A percentile compares a stretch with the other conserved stretches of the same genome.
Conservation (phyloP, 2,797 vertebrate species). For the Chelmon rostratus region DNA sequence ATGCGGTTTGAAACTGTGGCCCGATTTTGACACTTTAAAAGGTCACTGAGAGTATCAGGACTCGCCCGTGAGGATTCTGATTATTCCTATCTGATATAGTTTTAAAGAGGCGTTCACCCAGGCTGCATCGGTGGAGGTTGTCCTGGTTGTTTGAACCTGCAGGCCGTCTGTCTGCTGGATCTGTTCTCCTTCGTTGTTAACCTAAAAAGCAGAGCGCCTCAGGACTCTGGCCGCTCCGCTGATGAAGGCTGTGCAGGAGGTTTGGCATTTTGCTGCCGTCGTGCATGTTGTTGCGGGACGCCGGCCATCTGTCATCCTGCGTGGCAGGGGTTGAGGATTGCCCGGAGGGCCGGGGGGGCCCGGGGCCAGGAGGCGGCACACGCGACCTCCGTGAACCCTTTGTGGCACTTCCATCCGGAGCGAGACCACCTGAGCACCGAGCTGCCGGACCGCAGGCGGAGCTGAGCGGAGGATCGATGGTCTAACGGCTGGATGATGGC, state of each 20-base stretch:
- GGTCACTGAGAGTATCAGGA: too few relatives aligned
- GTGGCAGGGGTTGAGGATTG: conserved; percentile 31
- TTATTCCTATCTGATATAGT: too few relatives aligned
- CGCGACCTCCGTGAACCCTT: conserved; percentile 8
- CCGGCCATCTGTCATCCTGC: conserved; percentile 52
- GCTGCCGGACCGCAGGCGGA: background rate
- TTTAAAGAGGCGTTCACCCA: background rate
- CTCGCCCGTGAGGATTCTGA: too few relatives aligned
- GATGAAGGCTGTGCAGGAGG: conserved; percentile 22
- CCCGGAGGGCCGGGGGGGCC: conserved; percentile 7
- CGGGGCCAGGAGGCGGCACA: conserved; percentile 13
- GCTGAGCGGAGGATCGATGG: background rate
- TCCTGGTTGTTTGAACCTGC: background rate
- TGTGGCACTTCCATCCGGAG: conserved; percentile 18
- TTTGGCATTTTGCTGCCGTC: conserved; percentile 42
- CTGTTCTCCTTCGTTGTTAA: conserved; percentile 13
- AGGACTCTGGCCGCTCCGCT: background rate
- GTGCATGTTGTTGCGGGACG: conserved; percentile 21
- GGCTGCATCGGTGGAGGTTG: background rate
- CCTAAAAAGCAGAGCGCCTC: conserved; percentile 27
- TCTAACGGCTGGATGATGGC: background rate
- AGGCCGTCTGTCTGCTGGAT: background rate
- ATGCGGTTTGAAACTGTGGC: too few relatives aligned
- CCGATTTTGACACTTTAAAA: too few relatives aligned
- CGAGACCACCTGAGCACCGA: conserved; percentile 36